Percentiles rank a stretch among this genome's conserved stretches.
phyloP scores from a whole-genome alignment of 2,797 vertebrate species.

The Microhierax caerulescens region DNA sequence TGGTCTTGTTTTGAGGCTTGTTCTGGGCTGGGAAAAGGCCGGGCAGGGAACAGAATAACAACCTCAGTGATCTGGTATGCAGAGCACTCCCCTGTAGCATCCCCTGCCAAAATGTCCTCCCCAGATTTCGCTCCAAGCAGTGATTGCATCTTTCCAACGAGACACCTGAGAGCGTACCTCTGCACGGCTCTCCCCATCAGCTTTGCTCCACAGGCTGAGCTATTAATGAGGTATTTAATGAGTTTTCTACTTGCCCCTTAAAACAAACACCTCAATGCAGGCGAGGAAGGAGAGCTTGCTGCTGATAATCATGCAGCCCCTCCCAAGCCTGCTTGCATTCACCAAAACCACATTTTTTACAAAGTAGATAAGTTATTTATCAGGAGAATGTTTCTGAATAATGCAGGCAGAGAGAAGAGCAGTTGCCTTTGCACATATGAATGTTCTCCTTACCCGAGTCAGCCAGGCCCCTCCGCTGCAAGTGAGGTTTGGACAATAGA shows the following conservation, averaged over 20 bases:
- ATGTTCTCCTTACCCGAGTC: rapidly evolving
- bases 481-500: not conserved
- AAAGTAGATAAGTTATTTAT: not conserved
- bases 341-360: rapidly evolving
- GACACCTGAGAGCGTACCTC: not conserved
- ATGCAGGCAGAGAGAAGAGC: not conserved
- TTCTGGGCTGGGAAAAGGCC: not conserved
- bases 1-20: not conserved
- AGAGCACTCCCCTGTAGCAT: not conserved
- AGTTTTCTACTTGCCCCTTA: not conserved
- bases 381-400: not conserved
- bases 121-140: not conserved
- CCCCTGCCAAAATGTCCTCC: not conserved
- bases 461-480: not conserved
- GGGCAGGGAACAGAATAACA: not conserved
- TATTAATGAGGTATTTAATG: not conserved
- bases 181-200: not conserved
- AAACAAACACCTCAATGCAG: not conserved
- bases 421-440: not conserved
- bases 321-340: not conserved
- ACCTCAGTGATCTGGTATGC: not conserved
- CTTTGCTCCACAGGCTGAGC: not conserved
- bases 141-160: rapidly evolving
- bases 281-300: not conserved
- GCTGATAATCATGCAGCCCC: not conserved